Conservation (phyloP, 2,797 vertebrate species). For the Sebastes steindachneri region DNA sequence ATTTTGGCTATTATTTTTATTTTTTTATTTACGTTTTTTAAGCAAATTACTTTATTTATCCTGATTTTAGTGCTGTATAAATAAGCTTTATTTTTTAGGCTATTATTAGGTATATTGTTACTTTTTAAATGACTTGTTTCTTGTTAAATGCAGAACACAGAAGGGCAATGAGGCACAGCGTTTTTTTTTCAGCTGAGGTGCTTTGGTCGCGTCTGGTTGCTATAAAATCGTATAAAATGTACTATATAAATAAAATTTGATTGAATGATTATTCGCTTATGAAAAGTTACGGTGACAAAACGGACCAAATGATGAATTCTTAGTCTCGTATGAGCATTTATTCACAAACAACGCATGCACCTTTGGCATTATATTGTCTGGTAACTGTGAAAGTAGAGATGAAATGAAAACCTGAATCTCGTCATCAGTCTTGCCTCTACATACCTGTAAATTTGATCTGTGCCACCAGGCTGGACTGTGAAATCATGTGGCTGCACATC, state of each 20-base stretch:
- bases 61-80: no score
- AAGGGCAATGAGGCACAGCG: no score
- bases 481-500: slow-evolving; percentile 85
- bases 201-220: no score
- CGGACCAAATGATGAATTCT: slow-evolving; percentile 6
- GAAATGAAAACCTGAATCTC: slow-evolving; percentile 74
- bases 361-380: slow-evolving; percentile 48
- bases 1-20: no score
- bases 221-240: no score
- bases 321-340: slow-evolving; percentile 17
- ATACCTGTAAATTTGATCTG: slow-evolving; percentile 83
- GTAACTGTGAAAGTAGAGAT: slow-evolving; percentile 65
- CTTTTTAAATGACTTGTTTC: no score
- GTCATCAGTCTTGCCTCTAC: slow-evolving; percentile 78
- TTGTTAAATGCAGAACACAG: no score
- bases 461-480: slow-evolving; percentile 81
- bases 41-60: no score
- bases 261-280: not conserved
- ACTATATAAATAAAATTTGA: not conserved
- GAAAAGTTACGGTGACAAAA: slow-evolving; percentile 13
- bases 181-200: no score
- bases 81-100: no score
- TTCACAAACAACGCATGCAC: slow-evolving; percentile 31
- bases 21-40: no score
- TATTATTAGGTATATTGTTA: no score